Evolutionary conservation across 2,113 vertebrate species (phyloP).

Genomic region (Lates calcarifer): DNA sequence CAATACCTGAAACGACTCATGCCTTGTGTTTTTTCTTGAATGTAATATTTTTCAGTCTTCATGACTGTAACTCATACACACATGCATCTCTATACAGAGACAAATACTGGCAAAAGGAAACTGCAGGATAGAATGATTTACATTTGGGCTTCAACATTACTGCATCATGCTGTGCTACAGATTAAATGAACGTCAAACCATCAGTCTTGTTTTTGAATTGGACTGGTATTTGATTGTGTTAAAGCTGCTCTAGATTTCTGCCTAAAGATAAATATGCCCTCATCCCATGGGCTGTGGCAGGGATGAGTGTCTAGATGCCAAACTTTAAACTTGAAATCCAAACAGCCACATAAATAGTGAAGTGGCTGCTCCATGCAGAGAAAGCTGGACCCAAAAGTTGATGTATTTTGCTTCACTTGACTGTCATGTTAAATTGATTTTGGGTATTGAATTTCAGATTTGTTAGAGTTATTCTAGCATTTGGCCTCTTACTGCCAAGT

Average conservation of each 20-base stretch:
- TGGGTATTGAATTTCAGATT: background rate
- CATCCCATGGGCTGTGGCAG: background rate
- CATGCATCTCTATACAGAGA: too few relatives aligned
- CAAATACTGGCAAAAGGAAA: too few relatives aligned
- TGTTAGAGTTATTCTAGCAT: background rate
- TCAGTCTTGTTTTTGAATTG: background rate
- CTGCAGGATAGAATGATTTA: background rate
- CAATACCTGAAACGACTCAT: too few relatives aligned
- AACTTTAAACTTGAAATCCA: constrained; percentile 3
- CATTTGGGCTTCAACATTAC: background rate
- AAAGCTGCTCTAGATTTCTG: background rate
- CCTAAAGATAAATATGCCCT: background rate
- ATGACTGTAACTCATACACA: too few relatives aligned
- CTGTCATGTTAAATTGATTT: background rate
- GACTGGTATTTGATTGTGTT: background rate
- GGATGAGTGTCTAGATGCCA: background rate
- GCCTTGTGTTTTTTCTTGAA: too few relatives aligned
- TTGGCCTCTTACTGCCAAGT: background rate
- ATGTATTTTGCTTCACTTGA: background rate
- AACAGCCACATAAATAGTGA: background rate
- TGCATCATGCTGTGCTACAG: background rate
- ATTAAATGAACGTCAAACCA: background rate
- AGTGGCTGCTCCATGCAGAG: background rate
- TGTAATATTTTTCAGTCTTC: too few relatives aligned
- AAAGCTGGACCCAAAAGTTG: background rate